These are phyloP conservation scores for Theonella swinhoei DNA, from an alignment of 37 sponge, comb jelly and placozoan species.

Conservation along the genomic window DNA sequence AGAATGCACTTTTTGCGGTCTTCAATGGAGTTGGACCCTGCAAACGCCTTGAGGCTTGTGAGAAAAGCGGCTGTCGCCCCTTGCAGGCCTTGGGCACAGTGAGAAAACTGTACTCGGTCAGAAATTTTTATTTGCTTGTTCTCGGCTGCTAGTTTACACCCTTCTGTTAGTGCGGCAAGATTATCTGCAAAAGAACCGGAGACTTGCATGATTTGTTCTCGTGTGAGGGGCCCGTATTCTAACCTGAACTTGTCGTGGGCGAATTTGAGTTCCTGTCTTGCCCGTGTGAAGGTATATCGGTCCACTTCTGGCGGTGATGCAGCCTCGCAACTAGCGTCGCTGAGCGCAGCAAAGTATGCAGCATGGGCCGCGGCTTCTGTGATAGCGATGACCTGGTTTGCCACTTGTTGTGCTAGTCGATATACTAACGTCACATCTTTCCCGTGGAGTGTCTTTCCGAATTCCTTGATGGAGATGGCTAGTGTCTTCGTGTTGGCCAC, in stretches of 20 bases:
- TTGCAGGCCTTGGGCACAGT: constrained; percentile 56
- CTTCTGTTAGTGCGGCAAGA: constrained; percentile 53
- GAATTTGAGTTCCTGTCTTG: constrained; percentile 41
- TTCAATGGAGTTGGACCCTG: constrained; percentile 21
- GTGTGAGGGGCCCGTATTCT: constrained; percentile 33
- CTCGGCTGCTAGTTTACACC: constrained; percentile 58
- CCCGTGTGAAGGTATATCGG: constrained; percentile 61
- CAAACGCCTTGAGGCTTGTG: constrained; percentile 55
- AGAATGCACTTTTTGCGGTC: constrained; percentile 60
- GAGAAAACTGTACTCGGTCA: constrained; percentile 55
- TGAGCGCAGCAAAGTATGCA: constrained; percentile 69
- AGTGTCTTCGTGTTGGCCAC: constrained; percentile 74
- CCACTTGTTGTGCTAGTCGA: constrained; percentile 12
- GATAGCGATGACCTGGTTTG: constrained; percentile 66
- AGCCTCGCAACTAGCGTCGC: constrained; percentile 42
- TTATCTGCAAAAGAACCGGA: constrained; percentile 72
- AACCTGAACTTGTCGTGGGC: constrained; percentile 65
- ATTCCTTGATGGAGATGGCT: constrained; percentile 55
- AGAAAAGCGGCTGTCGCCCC: constrained; percentile 66
- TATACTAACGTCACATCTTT: constrained; percentile 16
- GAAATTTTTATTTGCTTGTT: background rate
- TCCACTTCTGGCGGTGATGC: constrained; percentile 53
- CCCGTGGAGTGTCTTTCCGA: constrained; percentile 35
- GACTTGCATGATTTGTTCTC: constrained; percentile 49
- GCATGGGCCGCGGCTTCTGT: constrained; percentile 82